Evolutionary conservation across 2,888 invertebrate genomes (phyloP).

Genomic region (Colostygia pectinataria): DNA sequence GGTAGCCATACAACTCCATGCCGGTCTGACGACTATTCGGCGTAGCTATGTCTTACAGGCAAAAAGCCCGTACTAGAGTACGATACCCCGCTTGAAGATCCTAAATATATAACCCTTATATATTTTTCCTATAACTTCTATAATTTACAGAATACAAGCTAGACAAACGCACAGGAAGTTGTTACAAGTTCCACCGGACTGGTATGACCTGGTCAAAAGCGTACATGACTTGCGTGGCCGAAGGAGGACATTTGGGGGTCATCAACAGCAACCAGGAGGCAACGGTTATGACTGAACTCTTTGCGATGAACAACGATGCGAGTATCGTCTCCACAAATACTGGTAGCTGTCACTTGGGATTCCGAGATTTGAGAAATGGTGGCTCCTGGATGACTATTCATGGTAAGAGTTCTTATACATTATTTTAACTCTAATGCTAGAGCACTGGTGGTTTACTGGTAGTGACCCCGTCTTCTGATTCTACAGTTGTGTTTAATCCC

Average conservation of each 20-base stretch:
- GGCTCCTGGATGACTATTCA: neutral
- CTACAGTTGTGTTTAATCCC: too few relatives aligned
- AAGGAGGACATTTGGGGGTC: neutral
- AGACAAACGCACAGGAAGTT: neutral
- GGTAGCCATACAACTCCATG: too few relatives aligned
- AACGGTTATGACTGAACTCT: neutral
- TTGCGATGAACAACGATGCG: too few relatives aligned
- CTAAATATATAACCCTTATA: too few relatives aligned
- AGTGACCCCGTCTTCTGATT: too few relatives aligned
- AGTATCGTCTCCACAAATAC: neutral
- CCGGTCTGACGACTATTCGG: too few relatives aligned
- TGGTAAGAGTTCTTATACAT: neutral
- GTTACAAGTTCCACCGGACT: neutral
- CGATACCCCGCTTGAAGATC: too few relatives aligned
- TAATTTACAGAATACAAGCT: neutral
- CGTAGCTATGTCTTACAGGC: too few relatives aligned
- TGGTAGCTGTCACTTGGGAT: neutral
- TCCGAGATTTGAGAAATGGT: neutral
- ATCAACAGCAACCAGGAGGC: neutral
- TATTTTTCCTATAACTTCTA: too few relatives aligned
- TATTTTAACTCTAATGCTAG: too few relatives aligned
- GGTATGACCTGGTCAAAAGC: neutral
- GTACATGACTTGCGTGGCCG: constrained; percentile 1
- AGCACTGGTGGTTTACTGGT: too few relatives aligned
- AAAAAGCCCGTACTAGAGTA: too few relatives aligned